These are phyloP conservation scores for Panorpa germanica DNA, from an alignment of 2,888 invertebrate species.

Conservation along the genomic window DNA sequence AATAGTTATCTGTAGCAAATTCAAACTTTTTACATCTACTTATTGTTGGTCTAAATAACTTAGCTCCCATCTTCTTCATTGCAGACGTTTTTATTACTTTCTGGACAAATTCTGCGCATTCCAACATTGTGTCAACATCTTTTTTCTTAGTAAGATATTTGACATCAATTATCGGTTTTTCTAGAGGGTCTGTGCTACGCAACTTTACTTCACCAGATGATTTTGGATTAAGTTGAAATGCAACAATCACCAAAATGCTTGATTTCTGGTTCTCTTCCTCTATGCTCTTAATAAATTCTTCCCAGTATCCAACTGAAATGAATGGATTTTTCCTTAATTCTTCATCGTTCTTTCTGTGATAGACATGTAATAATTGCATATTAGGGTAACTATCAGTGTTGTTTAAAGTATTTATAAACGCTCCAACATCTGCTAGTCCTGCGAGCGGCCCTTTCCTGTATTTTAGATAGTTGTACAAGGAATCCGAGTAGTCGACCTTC, in stretches of 20 bases:
- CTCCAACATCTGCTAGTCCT: too few relatives aligned
- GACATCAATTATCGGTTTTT: conserved; percentile 36
- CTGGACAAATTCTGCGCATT: conserved; percentile 22
- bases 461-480: too few relatives aligned
- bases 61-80: conserved; percentile 20
- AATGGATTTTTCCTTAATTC: too few relatives aligned
- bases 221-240: conserved; percentile 23
- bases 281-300: too few relatives aligned
- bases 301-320: too few relatives aligned
- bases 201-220: conserved; percentile 32
- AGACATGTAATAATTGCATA: too few relatives aligned
- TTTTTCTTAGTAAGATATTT: conserved; percentile 35
- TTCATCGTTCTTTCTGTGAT: too few relatives aligned
- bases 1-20: conserved; percentile 31
- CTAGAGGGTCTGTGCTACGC: conserved; percentile 29
- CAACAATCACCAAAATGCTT: conserved; percentile 15
- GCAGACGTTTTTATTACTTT: conserved; percentile 21
- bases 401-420: too few relatives aligned
- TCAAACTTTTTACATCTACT: conserved; percentile 16
- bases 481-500: too few relatives aligned
- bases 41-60: conserved; percentile 16
- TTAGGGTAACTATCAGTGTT: too few relatives aligned
- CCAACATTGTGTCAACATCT: conserved; percentile 27
- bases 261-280: conserved; percentile 12
- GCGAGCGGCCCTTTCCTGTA: too few relatives aligned